phyloP scores from a whole-genome alignment of 2,797 vertebrate genomes.

The Trachops cirrhosus region DNA sequence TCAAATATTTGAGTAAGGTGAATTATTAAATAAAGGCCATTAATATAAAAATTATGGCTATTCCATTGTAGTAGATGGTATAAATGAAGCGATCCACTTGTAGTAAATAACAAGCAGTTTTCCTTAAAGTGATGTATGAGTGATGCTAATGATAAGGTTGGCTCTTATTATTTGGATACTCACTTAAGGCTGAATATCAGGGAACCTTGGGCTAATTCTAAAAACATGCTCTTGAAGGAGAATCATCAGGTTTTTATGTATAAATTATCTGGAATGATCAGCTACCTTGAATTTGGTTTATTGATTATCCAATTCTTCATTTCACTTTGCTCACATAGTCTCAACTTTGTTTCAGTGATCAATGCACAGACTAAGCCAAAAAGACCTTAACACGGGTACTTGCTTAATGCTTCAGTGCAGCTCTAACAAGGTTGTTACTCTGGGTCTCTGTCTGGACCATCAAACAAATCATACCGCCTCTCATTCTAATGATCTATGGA shows the following conservation, averaged over 20 bases:
- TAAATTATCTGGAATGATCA: background rate
- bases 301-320: background rate
- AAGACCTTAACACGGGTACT: slow-evolving; percentile 16
- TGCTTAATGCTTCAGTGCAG: slow-evolving; percentile 31
- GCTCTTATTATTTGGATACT: background rate
- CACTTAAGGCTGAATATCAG: background rate
- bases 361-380: background rate
- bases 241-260: background rate
- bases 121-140: background rate
- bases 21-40: slow-evolving; percentile 31
- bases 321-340: background rate
- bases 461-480: slow-evolving; percentile 25
- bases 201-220: background rate
- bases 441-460: slow-evolving; percentile 46
- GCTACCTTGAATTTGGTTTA: background rate
- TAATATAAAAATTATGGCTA: background rate
- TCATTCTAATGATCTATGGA: slow-evolving; percentile 34
- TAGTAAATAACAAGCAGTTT: background rate
- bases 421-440: background rate
- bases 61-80: background rate
- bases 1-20: background rate
- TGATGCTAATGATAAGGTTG: background rate
- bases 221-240: background rate
- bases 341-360: background rate
- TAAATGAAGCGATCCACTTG: slow-evolving; percentile 8